Evolutionary conservation across 2,888 invertebrate genomes (phyloP), one percentile per base, ranked within the genome.

Genomic region (Byasa hedistus): DNA sequence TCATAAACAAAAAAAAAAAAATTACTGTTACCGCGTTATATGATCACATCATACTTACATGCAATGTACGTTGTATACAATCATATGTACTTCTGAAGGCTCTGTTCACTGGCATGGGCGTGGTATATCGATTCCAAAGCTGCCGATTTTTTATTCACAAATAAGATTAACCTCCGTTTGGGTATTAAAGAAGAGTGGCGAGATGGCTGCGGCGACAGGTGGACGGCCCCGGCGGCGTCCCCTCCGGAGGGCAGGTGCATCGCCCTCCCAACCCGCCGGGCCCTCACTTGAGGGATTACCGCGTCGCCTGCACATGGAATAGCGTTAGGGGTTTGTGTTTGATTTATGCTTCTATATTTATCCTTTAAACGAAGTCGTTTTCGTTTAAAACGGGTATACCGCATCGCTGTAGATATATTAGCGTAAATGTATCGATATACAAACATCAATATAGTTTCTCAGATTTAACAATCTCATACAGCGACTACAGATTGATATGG

Each of bases 231-330:
- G 51, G 22, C 51, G 19, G 10, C 44, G 55, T 48, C 61, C 57
- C 60, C 57, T 62, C 60, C 63, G 57, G 55, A 55, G 39, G 48
- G 68, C 70, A 70, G 70, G 69, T 69, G 69, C 64, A 58, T 60
- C 65, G 56, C 65, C 61, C 65, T 61, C 24, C 57, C 23, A 24
- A n/a, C 8, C 24, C 24, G 51, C 57, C 65, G 27, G 22, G 21
- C 57, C 52, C 58, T 27, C 51, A 65, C 55, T 65, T 59, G 44
- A 65, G 21, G 59, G 36, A 51, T 56, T 55, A 60, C 60, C n/a
- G 55, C 22, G 57, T 63, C 52, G 55, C 55, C 21, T 21, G 17
- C 58, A 54, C 21, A 57, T 59, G 58, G 52, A 55, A 64, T 55
- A 55, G 23, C 54, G n/a, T 64, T 59, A 52, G 52, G 51, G 52